Evolutionary conservation across 2,797 vertebrate genomes (phyloP), one percentile per base, ranked within the genome.

Genomic region (Hafferia zeledoni): DNA sequence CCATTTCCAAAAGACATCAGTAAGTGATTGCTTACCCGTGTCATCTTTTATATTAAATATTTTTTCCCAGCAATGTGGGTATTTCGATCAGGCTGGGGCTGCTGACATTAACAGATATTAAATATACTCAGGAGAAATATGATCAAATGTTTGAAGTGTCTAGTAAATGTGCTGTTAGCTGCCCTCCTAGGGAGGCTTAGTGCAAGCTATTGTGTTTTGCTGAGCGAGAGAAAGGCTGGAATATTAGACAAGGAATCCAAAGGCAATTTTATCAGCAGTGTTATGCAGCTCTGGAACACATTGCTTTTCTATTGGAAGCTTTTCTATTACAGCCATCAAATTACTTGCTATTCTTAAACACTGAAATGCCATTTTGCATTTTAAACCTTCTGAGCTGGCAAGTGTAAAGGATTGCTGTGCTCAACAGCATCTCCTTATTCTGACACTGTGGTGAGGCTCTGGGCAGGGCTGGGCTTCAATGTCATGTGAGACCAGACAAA

Each of bases 101-200:
- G 81, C 95, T 96, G 93, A 95, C 95, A 96, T 95, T 97, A 96
- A 94, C 89, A 97, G 95, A 96, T 96, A 96, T 95, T 96, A 96
- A 96, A 96, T 93, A 95, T 60, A 94, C 90, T 96, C 95, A 89
- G 79, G 92, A 96, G 96, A 96, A 96, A 96, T 96, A 96, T 89
- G 96, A 96, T 96, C 94, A 95, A 95, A 96, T 96, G 95, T 90
- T 96, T 97, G 91, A 97, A 96, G 93, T 95, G 92, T 86, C 93
- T 96, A 93, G 95, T 94, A 94, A 97, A 97, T 95, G 95, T 91
- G 94, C 93, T 94, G 76, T 94, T 96, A 97, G 94, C 94, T 12
- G 49, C 90, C 84, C 89, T 96, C 91, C 93, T 87, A 93, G 93
- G 92, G 93, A 96, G 82, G 83, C 89, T 95, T 93, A 93, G 69